These are phyloP conservation scores for Sphyrna mokarran DNA, from an alignment of 2,113 vertebrate species.

Conservation along the genomic window DNA sequence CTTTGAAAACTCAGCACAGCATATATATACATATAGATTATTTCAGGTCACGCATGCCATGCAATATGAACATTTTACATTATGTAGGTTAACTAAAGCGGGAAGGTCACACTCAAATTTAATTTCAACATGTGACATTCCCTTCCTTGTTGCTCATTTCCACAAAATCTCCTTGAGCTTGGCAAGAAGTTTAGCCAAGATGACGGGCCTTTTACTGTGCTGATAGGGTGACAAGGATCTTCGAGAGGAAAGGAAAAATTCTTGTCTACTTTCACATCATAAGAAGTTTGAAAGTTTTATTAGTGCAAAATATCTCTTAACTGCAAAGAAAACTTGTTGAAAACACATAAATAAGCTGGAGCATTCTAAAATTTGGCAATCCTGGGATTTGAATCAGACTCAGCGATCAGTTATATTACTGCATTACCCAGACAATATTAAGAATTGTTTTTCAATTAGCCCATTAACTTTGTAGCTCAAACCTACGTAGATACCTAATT, in stretches of 20 bases:
- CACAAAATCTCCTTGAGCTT: conserved; percentile 8
- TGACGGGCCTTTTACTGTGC: not conserved
- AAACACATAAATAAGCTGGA: not conserved
- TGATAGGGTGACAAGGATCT: not conserved
- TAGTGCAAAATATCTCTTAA: not conserved
- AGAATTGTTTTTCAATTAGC: not conserved
- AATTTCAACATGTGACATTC: not conserved
- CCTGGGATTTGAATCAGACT: not conserved
- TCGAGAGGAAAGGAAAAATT: not conserved
- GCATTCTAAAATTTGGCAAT: not conserved
- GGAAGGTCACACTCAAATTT: conserved; percentile 1
- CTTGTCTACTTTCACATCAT: not conserved
- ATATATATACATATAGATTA: not conserved
- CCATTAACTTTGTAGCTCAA: not conserved
- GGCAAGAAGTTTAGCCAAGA: not conserved
- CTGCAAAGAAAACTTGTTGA: not conserved
- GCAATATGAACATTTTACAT: conserved; percentile 13
- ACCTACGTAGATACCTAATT: not conserved
- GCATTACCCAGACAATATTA: not conserved
- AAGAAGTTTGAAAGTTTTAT: not conserved
- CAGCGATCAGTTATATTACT: not conserved
- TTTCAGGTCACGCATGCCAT: not conserved
- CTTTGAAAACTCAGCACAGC: not conserved
- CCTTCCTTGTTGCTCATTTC: conserved; percentile 19
- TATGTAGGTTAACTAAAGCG: not conserved